Conservation (phyloP, 2,888 invertebrate genomes). For the Patella pellucida region DNA sequence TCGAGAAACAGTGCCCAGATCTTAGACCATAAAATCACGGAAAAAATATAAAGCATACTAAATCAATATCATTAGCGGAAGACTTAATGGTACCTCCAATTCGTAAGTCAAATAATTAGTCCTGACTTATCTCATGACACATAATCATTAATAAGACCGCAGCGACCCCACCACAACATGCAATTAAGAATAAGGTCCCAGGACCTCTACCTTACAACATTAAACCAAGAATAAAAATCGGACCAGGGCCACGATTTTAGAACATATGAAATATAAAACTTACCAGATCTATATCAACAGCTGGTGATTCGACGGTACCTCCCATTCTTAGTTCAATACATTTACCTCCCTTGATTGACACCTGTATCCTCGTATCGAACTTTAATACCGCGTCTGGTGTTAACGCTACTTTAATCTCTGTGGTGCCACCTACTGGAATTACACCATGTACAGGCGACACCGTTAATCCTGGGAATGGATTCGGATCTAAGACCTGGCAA, state of each 20-base stretch:
- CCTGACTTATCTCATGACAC: background rate
- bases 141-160: background rate
- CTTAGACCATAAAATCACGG: too few species aligned
- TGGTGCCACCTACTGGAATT: conserved; percentile 68
- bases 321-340: conserved; percentile 69
- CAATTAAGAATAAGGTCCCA: background rate
- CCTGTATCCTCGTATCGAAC: conserved; percentile 67
- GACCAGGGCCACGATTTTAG: too few species aligned
- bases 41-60: conserved; percentile 49
- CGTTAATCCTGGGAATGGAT: conserved; percentile 68
- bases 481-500: conserved; percentile 66
- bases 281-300: conserved; percentile 68
- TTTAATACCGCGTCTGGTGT: conserved; percentile 69
- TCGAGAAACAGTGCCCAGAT: too few species aligned
- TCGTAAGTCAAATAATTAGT: conserved; percentile 59
- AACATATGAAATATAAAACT: conserved; percentile 29
- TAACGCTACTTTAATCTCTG: conserved; percentile 63
- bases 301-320: conserved; percentile 69
- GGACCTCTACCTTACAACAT: background rate
- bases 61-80: conserved; percentile 67
- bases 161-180: background rate
- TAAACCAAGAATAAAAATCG: background rate
- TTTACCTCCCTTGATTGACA: conserved; percentile 67
- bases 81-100: conserved; percentile 70
- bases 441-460: conserved; percentile 68